Base-by-base conservation (phyloP, 2,888 invertebrate species). In the Phorcus lineatus region DNA sequence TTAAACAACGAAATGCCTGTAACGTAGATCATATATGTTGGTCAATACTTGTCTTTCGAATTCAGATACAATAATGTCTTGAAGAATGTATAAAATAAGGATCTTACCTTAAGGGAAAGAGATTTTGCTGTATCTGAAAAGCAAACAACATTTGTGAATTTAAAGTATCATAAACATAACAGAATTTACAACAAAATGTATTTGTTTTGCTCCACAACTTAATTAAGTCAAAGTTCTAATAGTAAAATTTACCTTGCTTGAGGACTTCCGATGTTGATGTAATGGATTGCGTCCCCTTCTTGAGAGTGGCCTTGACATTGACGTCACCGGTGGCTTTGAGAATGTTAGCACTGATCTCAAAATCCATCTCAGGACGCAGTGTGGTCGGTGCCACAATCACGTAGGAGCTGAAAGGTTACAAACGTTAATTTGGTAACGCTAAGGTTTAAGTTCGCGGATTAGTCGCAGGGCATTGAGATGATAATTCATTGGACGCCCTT, bases 291-390 rank as follows among this genome's bases (percentile, higher is more conserved):
- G 13, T 76, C 76, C 36, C 70, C 24, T 62, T 62, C 16, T 19
- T n/a, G n/a, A 85, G 36, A 19, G 76, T 57, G 13, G 80, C 83
- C 19, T 57, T 77, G 40, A 85, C 82, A 16, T 36, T 66, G 57
- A 85, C 85, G 40, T 80, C 81, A 36, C 67, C 52, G 11, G 76
- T 24, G n/a, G 81, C 79, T 6, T 87, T 85, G 22, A 93, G 86
- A 66, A 92, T 88, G 86, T 92, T 92, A 81, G 92, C 91, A 36
- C 91, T 91, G 28, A 92, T 88, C 22, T 91, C 88, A 77, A 91
- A 91, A 11, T 91, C 91, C 54, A 92, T 86, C 17, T 90, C 91
- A 6, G 92, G 90, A 11, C 92, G 88, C 13, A 92, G 86, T 11
- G 90, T 88, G 40, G 88, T 85, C 0, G 92, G 92, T 19, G 91